Base-by-base conservation (phyloP, 2,797 vertebrate genomes). In the Scolopax rusticola region DNA sequence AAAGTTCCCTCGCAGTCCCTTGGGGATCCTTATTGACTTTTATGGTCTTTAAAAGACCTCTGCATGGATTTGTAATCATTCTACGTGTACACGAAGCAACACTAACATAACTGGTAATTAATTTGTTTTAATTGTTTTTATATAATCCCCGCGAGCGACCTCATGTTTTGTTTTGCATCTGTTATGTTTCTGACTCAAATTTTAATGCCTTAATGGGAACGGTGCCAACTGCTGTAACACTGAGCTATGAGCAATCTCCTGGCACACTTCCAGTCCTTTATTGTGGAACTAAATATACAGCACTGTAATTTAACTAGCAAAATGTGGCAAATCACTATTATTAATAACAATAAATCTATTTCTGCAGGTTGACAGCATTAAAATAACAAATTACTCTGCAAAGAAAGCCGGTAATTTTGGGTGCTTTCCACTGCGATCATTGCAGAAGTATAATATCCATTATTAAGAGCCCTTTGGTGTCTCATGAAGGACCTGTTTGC, bases 271-370 rank as follows among this genome's bases (percentile, higher is more conserved):
- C 97, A 97, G 96, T 65, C 83, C 97, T 97, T 97, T 98, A 98
- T 97, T 98, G 97, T 97, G 94, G 97, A 98, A 97, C 97, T 98
- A 97, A 98, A 97, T 97, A 97, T 97, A 95, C 97, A 96, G 97
- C 97, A 97, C 97, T 98, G 97, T 97, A 98, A 98, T 98, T 98
- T 98, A 98, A 98, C 97, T 97, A 97, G 97, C 97, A 98, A 97
- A 98, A 98, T 97, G 97, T 98, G 97, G 97, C 97, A 98, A 97
- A 98, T 98, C 97, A 98, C 98, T 98, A 67, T 98, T 98, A 98
- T 98, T 98, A 98, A 98, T 98, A 98, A 97, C 97, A 98, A 98
- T 98, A 98, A 98, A 98, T 97, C 98, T 97, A 97, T 97, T 98
- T 97, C 96, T 97, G 97, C 97, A 97, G 97, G 97, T 98, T 97